Evolutionary conservation across 1,140 invertebrate species (phyloP).

Genomic region (Tenebrio molitor): DNA sequence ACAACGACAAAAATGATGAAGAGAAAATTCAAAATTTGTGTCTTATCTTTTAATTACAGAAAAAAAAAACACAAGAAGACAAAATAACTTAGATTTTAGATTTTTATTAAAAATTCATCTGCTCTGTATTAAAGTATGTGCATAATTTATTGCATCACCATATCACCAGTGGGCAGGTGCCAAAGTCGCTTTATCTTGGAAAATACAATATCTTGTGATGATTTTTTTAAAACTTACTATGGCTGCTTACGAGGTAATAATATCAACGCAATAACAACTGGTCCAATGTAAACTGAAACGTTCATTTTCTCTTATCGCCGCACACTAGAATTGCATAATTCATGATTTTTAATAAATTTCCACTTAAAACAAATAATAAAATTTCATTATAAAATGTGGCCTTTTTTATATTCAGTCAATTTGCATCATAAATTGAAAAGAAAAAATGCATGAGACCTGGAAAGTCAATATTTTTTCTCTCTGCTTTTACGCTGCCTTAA

Average conservation of each 20-base stretch:
- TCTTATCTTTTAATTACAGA: too few species aligned
- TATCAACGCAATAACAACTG: background rate
- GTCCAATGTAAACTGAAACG: conserved; percentile 9
- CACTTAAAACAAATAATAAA: conserved; percentile 19
- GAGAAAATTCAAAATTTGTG: too few species aligned
- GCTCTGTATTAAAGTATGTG: too few species aligned
- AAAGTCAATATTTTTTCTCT: conserved; percentile 29
- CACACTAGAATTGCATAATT: conserved; percentile 6
- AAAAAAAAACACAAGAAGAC: too few species aligned
- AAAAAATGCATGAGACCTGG: conserved; percentile 34
- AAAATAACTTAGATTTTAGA: too few species aligned
- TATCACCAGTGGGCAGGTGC: too few species aligned
- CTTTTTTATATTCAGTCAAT: conserved; percentile 34
- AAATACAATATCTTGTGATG: too few species aligned
- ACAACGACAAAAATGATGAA: too few species aligned
- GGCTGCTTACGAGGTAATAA: background rate
- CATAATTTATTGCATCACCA: too few species aligned
- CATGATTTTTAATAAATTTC: conserved; percentile 31
- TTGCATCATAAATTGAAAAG: conserved; percentile 35
- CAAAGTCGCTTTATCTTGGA: too few species aligned
- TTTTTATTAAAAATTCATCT: too few species aligned
- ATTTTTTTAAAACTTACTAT: too few species aligned
- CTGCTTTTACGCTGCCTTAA: conserved; percentile 25
- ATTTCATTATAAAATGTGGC: conserved; percentile 21
- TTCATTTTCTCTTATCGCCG: background rate